phyloP scores from a whole-genome alignment of 1,140 invertebrate genomes.

The Drosophila truncata region DNA sequence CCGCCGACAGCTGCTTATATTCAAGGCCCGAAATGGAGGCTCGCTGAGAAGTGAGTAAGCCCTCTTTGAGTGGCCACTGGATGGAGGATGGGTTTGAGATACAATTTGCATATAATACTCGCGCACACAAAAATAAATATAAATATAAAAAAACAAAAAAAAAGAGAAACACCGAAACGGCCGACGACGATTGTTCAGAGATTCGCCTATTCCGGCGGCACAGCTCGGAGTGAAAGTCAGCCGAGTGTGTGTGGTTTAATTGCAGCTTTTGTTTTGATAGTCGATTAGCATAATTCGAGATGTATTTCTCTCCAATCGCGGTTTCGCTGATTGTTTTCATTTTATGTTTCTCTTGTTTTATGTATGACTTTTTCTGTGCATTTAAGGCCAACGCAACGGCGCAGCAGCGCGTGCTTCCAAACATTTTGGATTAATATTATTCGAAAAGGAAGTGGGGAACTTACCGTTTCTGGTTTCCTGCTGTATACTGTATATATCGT shows the following conservation, averaged over 20 bases:
- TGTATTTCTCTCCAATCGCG: conserved; percentile 41
- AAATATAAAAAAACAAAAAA: conserved; percentile 12
- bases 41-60: conserved; percentile 6
- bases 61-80: conserved; percentile 40
- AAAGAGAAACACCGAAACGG: conserved; percentile 71
- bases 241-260: conserved; percentile 60
- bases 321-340: conserved; percentile 38
- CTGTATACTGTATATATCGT: conserved; percentile 6
- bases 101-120: conserved; percentile 73
- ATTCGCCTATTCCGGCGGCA: conserved; percentile 26
- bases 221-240: conserved; percentile 64
- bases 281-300: conserved; percentile 63
- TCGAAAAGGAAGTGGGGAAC: conserved; percentile 15
- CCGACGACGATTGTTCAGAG: conserved; percentile 39
- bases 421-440: conserved; percentile 28
- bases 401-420: conserved; percentile 36
- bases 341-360: conserved; percentile 24
- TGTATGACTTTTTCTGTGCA: conserved; percentile 25
- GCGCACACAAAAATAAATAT: conserved; percentile 3
- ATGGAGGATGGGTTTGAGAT: conserved; percentile 16
- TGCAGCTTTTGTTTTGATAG: conserved; percentile 71
- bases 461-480: conserved; percentile 37
- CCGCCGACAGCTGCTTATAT: conserved; percentile 50
- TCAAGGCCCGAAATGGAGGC: conserved; percentile 8
- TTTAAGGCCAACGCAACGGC: conserved; percentile 11